Evolutionary conservation across 2,113 vertebrate species (phyloP).

Genomic region (Aphyosemion australe): DNA sequence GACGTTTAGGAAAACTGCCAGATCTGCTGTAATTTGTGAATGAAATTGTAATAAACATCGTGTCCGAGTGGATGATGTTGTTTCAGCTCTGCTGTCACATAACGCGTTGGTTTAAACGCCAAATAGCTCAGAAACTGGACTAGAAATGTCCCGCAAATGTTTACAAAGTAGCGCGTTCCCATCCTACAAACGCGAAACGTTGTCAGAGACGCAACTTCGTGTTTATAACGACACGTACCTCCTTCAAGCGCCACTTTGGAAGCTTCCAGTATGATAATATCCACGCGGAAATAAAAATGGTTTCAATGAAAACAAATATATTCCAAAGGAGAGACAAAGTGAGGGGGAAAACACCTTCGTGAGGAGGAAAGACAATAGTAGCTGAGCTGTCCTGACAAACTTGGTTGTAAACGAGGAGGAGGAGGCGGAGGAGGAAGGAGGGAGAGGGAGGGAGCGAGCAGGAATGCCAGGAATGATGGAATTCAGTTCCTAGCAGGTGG

Average conservation of each 20-base stretch:
- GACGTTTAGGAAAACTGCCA: constrained; percentile 38
- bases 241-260: constrained; percentile 79
- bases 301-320: background rate
- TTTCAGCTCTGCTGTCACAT: too few relatives aligned
- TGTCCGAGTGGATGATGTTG: too few relatives aligned
- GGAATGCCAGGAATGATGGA: constrained; percentile 95
- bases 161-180: constrained; percentile 8
- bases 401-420: constrained; percentile 71
- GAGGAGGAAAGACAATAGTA: constrained; percentile 46
- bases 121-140: background rate
- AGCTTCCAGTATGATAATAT: constrained; percentile 48
- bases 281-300: constrained; percentile 20
- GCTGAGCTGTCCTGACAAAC: constrained; percentile 56
- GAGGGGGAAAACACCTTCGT: constrained; percentile 6
- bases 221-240: constrained; percentile 60
- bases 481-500: constrained; percentile 91
- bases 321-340: constrained; percentile 16
- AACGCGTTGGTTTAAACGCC: too few relatives aligned
- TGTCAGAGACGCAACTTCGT: constrained; percentile 42
- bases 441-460: constrained; percentile 56
- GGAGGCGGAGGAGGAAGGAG: constrained; percentile 22
- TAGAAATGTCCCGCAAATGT: background rate
- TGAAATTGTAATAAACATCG: constrained; percentile 20
- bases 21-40: constrained; percentile 7
- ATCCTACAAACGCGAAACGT: constrained; percentile 23